Evolutionary conservation across 1,140 invertebrate genomes (phyloP), one percentile per base, ranked within the genome.

Genomic region (Meloidogyne floridensis): DNA sequence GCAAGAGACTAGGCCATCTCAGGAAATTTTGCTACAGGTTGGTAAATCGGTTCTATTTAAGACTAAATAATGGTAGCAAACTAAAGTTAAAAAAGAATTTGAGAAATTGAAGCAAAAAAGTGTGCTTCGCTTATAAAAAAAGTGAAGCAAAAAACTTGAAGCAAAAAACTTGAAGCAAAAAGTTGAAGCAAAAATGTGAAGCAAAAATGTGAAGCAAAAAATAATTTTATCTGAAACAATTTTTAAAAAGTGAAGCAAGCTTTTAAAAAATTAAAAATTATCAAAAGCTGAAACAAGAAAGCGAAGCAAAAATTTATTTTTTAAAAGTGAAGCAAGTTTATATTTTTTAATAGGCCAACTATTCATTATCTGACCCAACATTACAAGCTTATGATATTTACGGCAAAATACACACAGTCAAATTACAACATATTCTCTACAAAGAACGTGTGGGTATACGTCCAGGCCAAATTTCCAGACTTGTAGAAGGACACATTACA

Each of bases 341-440:
- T 15, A 11, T 13, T 42, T 51, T n/a, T 72, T 54, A 85, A 47
- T 75, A 90, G 87, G 84, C 90, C n/a, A 85, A 81, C 53, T 90
- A 90, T 78, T 89, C 88, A 6, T 51, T 90, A 13, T 86, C 84
- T 10, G 89, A 90, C 82, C 80, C 82, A 11, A 86, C 83, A 10
- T 78, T 90, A 10, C 88, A 90, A 59, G 85, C 88, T 7, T 90
- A 90, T 90, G 97, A 99, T 92, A 94, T 97, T 88, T 99, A 94
- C 90, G 96, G 96, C 5, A 99, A 99, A 92, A 98, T 99, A 86
- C 98, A 99, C 91, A 99, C 97, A 0, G 93, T 98, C 15, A 99
- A 99, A 91, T 91, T 99, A 70, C 96, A 98, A 89, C 98, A 98
- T 89, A 94, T 98, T 53, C 97, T 98, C 91, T 99, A 99, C 91